Percentiles rank a stretch among this genome's conserved stretches.
These are phyloP conservation scores for Lutjanus argentimaculatus DNA, from an alignment of 2,797 vertebrate species.

Conservation along the genomic window DNA sequence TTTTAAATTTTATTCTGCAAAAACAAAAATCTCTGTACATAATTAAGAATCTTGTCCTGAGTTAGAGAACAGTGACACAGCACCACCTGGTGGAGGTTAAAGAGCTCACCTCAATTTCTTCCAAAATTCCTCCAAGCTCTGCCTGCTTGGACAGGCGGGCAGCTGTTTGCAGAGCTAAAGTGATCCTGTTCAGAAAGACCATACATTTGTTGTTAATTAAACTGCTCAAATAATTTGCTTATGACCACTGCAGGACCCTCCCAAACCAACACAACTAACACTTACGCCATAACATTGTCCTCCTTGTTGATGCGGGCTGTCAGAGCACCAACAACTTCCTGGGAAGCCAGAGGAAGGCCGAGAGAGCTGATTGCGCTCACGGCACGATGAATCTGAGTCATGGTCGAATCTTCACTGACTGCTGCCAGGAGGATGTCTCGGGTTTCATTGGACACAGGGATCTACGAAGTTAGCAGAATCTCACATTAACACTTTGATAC, in stretches of 20 bases:
- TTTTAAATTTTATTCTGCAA: neutral
- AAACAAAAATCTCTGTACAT: neutral
- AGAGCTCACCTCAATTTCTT: constrained; percentile 95
- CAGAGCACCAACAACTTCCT: constrained; percentile 93
- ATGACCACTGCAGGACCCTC: no score
- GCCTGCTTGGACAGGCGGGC: constrained; percentile 95
- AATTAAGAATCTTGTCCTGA: neutral
- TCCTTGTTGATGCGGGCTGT: constrained; percentile 95
- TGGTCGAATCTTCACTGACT: constrained; percentile 95
- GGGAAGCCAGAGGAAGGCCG: constrained; percentile 94
- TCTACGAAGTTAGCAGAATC: constrained; percentile 78
- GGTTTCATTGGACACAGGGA: constrained; percentile 95
- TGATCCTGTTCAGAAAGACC: constrained; percentile 86
- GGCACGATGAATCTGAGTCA: constrained; percentile 93
- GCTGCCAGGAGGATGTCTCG: constrained; percentile 94
- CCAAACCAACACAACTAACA: constrained; percentile 22
- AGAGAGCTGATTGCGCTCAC: constrained; percentile 93
- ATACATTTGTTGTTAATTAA: neutral
- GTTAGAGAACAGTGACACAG: neutral
- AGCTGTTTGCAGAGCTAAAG: constrained; percentile 93
- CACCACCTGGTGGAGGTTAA: constrained; percentile 68
- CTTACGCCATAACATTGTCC: constrained; percentile 95
- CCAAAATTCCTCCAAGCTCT: constrained; percentile 93
- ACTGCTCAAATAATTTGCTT: neutral
- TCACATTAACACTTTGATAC: neutral